A percentile compares a stretch with the other conserved stretches of the same genome.
These are phyloP conservation scores for Mylabris phalerata DNA, from an alignment of 1,140 invertebrate genomes.

Conservation along the genomic window DNA sequence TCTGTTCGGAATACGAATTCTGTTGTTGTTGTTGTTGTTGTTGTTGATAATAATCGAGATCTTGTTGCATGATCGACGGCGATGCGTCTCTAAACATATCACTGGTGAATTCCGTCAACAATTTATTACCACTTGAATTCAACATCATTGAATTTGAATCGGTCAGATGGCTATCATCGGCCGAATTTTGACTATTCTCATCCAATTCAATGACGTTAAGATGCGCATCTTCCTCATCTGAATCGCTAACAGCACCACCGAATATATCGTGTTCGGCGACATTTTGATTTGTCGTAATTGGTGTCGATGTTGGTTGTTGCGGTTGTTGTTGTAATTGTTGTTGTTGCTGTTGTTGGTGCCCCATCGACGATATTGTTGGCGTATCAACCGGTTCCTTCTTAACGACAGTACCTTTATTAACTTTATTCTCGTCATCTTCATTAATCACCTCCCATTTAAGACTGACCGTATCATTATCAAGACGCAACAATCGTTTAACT, in stretches of 20 bases:
- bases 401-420: slow-evolving; percentile 50
- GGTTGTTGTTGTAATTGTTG: too few relatives aligned
- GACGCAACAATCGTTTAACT: slow-evolving; percentile 80
- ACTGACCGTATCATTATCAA: slow-evolving; percentile 84
- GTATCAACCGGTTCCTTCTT: slow-evolving; percentile 48
- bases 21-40: slow-evolving; percentile 22
- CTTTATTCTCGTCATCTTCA: slow-evolving; percentile 75
- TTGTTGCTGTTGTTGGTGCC: too few relatives aligned
- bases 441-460: slow-evolving; percentile 91
- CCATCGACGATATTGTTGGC: slow-evolving; percentile 24
- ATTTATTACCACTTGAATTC: slow-evolving; percentile 31
- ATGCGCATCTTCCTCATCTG: slow-evolving; percentile 65
- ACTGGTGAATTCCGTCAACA: slow-evolving; percentile 40
- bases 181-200: slow-evolving; percentile 68
- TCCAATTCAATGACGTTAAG: slow-evolving; percentile 70
- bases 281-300: slow-evolving; percentile 32
- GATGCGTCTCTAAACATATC: slow-evolving; percentile 39
- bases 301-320: slow-evolving; percentile 14
- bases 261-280: slow-evolving; percentile 77
- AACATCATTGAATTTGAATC: slow-evolving; percentile 65
- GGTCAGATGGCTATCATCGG: slow-evolving; percentile 66
- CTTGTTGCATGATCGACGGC: slow-evolving; percentile 28
- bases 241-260: slow-evolving; percentile 79
- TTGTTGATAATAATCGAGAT: slow-evolving; percentile 38
- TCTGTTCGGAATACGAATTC: slow-evolving; percentile 27